phyloP scores from a whole-genome alignment of 2,797 vertebrate species.

The Tokudaia tokunoshimensis region DNA sequence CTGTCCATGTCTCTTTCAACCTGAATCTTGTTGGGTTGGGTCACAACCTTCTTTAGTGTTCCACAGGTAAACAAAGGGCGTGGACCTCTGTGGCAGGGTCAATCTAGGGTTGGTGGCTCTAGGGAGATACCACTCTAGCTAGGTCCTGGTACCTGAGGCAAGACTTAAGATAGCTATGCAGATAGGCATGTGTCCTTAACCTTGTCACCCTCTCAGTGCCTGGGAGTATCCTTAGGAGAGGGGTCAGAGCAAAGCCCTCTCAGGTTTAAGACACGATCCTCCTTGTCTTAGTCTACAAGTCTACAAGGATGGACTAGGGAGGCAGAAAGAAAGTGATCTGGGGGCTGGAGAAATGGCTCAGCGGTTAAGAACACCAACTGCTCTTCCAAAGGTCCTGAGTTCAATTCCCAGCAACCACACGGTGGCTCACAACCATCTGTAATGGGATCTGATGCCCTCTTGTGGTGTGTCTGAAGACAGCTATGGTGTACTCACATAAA shows the following conservation, averaged over 20 bases:
- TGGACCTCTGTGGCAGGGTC: not conserved
- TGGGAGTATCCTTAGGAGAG: not conserved
- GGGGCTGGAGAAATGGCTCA: too few species aligned
- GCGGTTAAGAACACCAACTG: too few species aligned
- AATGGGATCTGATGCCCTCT: too few species aligned
- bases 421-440: too few species aligned
- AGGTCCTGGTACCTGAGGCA: not conserved
- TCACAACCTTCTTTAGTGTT: not conserved
- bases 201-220: not conserved
- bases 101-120: not conserved
- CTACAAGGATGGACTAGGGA: not conserved
- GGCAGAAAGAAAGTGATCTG: accelerated
- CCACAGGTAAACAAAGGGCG: not conserved
- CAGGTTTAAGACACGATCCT: not conserved
- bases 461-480: too few species aligned
- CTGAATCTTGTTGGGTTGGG: not conserved
- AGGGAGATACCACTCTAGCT: too few species aligned
- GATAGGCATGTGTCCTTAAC: not conserved
- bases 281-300: not conserved
- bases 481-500: too few species aligned
- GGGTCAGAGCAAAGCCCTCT: not conserved
- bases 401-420: too few species aligned
- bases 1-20: not conserved
- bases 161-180: not conserved
- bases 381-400: too few species aligned